Percentiles rank a stretch among this genome's conserved stretches.
Conservation (phyloP, 2,113 vertebrate genomes). For the Megaceryle maxima region DNA sequence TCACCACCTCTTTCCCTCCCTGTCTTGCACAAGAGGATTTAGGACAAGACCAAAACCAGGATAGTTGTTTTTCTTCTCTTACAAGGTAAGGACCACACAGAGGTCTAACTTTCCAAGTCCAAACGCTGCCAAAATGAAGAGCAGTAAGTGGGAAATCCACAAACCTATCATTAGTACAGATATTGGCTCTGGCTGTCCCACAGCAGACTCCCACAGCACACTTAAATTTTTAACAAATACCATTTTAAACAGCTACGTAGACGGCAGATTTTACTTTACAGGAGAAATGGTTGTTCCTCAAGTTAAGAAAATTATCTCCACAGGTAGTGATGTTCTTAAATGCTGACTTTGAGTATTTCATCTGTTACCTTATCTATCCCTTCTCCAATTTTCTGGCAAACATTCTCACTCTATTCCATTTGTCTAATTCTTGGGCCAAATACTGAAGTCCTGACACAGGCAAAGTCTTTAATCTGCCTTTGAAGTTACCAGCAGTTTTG, state of each 20-base stretch:
- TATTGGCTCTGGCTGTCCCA: not conserved
- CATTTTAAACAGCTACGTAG: not conserved
- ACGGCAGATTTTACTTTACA: not conserved
- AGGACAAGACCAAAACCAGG: not conserved
- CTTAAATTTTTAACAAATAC: not conserved
- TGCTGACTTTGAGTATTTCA: slow-evolving; percentile 28
- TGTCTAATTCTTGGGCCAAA: slow-evolving; percentile 38
- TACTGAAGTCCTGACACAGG: not conserved
- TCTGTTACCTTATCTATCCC: slow-evolving; percentile 38
- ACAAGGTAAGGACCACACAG: not conserved
- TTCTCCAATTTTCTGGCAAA: slow-evolving; percentile 31
- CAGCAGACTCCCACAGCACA: not conserved
- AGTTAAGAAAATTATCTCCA: slow-evolving; percentile 41
- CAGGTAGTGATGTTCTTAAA: slow-evolving; percentile 45
- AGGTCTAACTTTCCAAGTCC: not conserved
- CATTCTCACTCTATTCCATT: not conserved
- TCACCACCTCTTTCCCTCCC: not conserved
- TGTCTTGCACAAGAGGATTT: not conserved
- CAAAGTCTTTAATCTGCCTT: slow-evolving; percentile 47
- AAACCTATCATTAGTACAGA: not conserved
- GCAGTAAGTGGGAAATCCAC: not conserved
- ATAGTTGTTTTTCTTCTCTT: not conserved
- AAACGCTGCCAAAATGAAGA: not conserved
- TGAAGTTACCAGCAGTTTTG: slow-evolving; percentile 10
- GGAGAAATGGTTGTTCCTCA: not conserved